Evolutionary conservation across 2,113 vertebrate species (phyloP).

Genomic region (Oceanites oceanicus): DNA sequence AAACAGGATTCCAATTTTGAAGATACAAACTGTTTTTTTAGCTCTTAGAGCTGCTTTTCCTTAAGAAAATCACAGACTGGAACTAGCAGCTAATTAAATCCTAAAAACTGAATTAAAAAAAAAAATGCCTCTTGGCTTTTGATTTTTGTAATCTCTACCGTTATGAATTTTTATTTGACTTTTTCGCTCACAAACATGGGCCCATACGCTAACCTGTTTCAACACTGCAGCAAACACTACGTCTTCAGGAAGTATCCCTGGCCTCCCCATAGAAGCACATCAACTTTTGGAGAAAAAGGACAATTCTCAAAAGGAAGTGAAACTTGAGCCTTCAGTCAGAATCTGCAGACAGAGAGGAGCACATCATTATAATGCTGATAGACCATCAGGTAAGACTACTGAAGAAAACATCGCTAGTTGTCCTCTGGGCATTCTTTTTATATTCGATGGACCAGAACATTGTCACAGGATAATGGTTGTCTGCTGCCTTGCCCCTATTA

Average conservation of each 20-base stretch:
- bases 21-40: not conserved
- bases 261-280: not conserved
- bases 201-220: not conserved
- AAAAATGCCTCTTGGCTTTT: not conserved
- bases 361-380: not conserved
- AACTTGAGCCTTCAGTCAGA: not conserved
- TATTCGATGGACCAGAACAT: not conserved
- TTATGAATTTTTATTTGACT: not conserved
- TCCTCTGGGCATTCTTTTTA: conserved; percentile 7
- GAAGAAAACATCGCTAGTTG: not conserved
- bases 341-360: not conserved
- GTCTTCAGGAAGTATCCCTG: not conserved
- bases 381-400: not conserved
- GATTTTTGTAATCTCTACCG: not conserved
- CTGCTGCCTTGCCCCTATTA: not conserved
- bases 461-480: not conserved
- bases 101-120: not conserved
- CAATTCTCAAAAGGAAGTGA: not conserved
- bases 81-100: not conserved
- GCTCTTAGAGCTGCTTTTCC: not conserved
- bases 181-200: not conserved
- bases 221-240: not conserved
- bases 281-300: not conserved
- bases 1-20: not conserved
- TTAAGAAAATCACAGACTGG: not conserved